A percentile compares a stretch with the other conserved stretches of the same genome.
phyloP scores from a whole-genome alignment of 1,140 invertebrate species.

The Olivierus martensii region DNA sequence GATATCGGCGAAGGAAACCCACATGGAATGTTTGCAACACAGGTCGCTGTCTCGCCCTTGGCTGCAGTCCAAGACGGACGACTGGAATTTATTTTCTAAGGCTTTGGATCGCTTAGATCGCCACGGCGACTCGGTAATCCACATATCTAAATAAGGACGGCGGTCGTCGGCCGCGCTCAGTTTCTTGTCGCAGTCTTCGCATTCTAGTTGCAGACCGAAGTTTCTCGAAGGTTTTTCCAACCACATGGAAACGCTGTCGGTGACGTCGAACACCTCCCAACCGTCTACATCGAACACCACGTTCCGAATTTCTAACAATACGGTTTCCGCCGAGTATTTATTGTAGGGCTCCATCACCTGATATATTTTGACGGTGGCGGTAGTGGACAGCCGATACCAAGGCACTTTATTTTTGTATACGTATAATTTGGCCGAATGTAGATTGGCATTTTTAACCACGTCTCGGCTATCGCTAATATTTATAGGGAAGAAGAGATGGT shows the following conservation, averaged over 20 bases:
- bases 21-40: slow-evolving; percentile 50
- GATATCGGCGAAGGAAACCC: slow-evolving; percentile 49
- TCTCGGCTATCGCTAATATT: too few relatives aligned
- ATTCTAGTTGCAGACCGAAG: not conserved
- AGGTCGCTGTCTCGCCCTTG: not conserved
- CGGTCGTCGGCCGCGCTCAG: not conserved
- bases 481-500: too few relatives aligned
- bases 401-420: too few relatives aligned
- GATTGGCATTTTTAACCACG: too few relatives aligned
- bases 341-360: too few relatives aligned
- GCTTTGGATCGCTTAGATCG: not conserved
- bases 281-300: not conserved
- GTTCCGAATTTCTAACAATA: not conserved
- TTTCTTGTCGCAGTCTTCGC: not conserved
- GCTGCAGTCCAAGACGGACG: not conserved
- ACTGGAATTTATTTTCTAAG: not conserved
- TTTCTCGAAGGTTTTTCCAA: not conserved
- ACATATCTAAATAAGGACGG: not conserved
- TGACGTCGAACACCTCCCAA: not conserved
- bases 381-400: too few relatives aligned
- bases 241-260: not conserved
- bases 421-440: too few relatives aligned
- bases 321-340: too few relatives aligned
- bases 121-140: not conserved
- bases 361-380: too few relatives aligned